Conservation (phyloP, 1,140 invertebrate species). For the Papilio machaon region DNA sequence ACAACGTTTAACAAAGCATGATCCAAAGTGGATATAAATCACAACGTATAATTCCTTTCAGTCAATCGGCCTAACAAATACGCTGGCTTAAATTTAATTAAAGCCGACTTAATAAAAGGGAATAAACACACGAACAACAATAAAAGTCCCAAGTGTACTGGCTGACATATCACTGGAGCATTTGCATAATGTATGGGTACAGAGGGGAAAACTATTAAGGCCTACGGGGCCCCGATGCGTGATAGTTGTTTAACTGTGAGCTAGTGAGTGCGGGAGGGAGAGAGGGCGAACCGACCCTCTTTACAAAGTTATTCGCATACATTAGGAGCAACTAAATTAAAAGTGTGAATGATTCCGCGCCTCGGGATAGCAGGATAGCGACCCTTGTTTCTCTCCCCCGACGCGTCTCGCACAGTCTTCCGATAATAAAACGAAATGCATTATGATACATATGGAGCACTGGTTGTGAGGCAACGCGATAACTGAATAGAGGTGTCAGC, state of each 20-base stretch:
- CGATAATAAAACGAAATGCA: conserved; percentile 74
- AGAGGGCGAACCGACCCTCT: conserved; percentile 56
- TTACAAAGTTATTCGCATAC: conserved; percentile 75
- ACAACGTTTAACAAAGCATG: conserved; percentile 44
- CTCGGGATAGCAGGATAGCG: conserved; percentile 57
- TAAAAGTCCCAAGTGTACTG: conserved; percentile 77
- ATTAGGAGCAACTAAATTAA: conserved; percentile 80
- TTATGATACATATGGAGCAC: conserved; percentile 72
- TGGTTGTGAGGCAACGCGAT: conserved; percentile 58
- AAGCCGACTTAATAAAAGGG: conserved; percentile 79
- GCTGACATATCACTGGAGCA: conserved; percentile 78
- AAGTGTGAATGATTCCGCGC: conserved; percentile 75
- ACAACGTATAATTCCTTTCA: conserved; percentile 68
- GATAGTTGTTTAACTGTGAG: conserved; percentile 77
- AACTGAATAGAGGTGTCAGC: conserved; percentile 61
- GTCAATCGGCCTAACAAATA: conserved; percentile 76
- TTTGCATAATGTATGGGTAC: conserved; percentile 80
- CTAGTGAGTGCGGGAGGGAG: conserved; percentile 48
- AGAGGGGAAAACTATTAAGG: conserved; percentile 78
- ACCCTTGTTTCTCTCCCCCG: conserved; percentile 55
- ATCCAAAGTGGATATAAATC: conserved; percentile 68
- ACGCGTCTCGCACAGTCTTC: conserved; percentile 33
- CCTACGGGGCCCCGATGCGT: conserved; percentile 64
- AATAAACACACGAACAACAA: conserved; percentile 77
- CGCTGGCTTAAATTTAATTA: conserved; percentile 78